Percentiles rank a stretch among this genome's conserved stretches.
Conservation (phyloP, 2,797 vertebrate genomes). For the Cryptoblepharus egeriae region DNA sequence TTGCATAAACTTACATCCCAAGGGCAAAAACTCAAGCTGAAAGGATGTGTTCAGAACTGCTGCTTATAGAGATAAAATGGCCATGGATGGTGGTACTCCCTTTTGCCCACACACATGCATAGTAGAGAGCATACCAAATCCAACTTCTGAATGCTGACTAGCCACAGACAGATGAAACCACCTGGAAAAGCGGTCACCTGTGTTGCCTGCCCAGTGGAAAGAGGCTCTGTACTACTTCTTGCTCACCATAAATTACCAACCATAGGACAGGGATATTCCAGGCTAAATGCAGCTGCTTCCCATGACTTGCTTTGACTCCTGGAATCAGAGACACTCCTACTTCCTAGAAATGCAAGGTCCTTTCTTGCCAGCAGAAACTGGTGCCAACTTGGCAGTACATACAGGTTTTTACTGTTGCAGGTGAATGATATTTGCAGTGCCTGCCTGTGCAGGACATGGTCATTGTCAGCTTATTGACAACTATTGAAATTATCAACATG, state of each 20-base stretch:
- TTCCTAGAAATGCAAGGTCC: neutral
- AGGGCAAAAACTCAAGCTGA: constrained; percentile 28
- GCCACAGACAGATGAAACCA: neutral
- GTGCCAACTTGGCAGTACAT: neutral
- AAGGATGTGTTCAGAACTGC: constrained; percentile 21
- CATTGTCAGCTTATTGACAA: constrained; percentile 34
- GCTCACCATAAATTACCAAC: constrained; percentile 33
- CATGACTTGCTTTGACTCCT: constrained; percentile 4
- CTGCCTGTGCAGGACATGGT: neutral
- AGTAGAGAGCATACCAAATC: neutral
- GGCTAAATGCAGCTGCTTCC: constrained; percentile 12
- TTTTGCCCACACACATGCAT: neutral
- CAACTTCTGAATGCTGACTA: no score
- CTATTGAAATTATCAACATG: constrained; percentile 32
- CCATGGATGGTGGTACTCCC: no score
- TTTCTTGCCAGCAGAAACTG: neutral
- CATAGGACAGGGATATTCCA: neutral
- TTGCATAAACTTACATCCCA: constrained; percentile 47
- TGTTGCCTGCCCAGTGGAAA: neutral
- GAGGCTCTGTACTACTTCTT: neutral
- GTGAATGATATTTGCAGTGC: constrained; percentile 21
- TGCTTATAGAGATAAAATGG: neutral
- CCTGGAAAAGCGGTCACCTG: no score
- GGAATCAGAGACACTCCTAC: neutral
- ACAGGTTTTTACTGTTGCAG: neutral